These are phyloP conservation scores for Melinaea menophilus DNA, from an alignment of 2,888 invertebrate genomes.

Conservation along the genomic window DNA sequence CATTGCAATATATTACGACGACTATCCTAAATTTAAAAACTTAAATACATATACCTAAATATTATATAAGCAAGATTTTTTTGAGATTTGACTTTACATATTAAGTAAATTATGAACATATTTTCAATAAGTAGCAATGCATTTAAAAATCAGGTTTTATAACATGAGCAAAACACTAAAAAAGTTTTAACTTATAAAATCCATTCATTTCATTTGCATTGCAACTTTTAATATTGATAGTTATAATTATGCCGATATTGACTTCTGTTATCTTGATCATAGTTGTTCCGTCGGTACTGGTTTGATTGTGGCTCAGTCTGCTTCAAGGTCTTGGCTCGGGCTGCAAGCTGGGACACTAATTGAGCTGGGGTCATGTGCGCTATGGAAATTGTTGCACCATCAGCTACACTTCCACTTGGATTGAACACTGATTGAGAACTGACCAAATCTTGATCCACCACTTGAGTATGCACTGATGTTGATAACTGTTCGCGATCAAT, in stretches of 20 bases:
- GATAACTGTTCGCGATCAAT: slow-evolving; percentile 53
- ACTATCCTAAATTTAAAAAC: too few relatives aligned
- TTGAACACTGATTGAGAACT: slow-evolving; percentile 65
- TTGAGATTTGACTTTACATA: too few relatives aligned
- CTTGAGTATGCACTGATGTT: slow-evolving; percentile 62
- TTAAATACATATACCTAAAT: too few relatives aligned
- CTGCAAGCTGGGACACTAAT: slow-evolving; percentile 67
- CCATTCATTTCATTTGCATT: background rate
- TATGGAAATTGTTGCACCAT: slow-evolving; percentile 61
- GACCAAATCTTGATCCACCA: slow-evolving; percentile 62
- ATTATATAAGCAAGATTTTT: too few relatives aligned
- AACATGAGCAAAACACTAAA: background rate
- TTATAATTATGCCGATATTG: slow-evolving; percentile 42
- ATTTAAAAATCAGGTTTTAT: too few relatives aligned
- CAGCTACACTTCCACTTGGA: slow-evolving; percentile 55
- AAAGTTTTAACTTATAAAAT: background rate
- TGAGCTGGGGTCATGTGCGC: slow-evolving; percentile 71
- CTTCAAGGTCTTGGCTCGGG: slow-evolving; percentile 67
- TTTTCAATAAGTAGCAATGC: too few relatives aligned
- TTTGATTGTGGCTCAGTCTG: slow-evolving; percentile 45
- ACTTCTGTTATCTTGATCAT: background rate
- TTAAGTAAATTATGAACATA: too few relatives aligned
- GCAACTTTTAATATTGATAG: slow-evolving; percentile 46
- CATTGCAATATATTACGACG: too few relatives aligned
- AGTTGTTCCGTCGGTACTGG: slow-evolving; percentile 26